Evolutionary conservation across 2,888 invertebrate genomes (phyloP).

Genomic region (Epistrophella euchroma): DNA sequence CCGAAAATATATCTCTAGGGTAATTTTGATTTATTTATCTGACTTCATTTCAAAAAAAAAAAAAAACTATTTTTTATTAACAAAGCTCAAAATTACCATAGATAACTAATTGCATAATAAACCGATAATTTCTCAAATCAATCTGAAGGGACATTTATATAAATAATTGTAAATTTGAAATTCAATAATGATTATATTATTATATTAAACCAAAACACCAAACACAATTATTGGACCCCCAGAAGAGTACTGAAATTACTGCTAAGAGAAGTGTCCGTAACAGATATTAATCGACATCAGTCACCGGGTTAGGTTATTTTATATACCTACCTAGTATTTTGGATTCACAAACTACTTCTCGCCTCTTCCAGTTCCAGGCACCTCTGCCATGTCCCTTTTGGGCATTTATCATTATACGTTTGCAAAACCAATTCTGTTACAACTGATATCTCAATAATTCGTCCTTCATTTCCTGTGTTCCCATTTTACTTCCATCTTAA

Average conservation of each 20-base stretch:
- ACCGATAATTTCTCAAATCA: conserved; percentile 8
- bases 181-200: conserved; percentile 19
- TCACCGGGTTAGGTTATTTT: not conserved
- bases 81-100: conserved; percentile 4
- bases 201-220: conserved; percentile 4
- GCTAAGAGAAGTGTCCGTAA: conserved; percentile 16
- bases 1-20: no score
- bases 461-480: conserved; percentile 48
- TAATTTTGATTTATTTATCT: conserved; percentile 11
- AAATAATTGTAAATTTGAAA: conserved; percentile 20
- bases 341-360: not conserved
- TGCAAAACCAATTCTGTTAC: conserved; percentile 66
- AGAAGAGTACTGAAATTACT: not conserved
- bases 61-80: conserved; percentile 3
- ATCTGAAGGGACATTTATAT: not conserved
- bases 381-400: conserved; percentile 23
- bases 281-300: conserved; percentile 32
- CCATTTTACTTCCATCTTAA: conserved; percentile 35
- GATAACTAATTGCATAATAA: conserved; percentile 4
- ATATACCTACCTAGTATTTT: not conserved
- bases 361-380: not conserved
- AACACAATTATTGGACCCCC: conserved; percentile 11
- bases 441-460: conserved; percentile 75
- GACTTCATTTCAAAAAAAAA: not conserved
- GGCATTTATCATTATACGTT: conserved; percentile 67